Conservation (phyloP, 2,797 vertebrate species). For the Lepus townsendii region DNA sequence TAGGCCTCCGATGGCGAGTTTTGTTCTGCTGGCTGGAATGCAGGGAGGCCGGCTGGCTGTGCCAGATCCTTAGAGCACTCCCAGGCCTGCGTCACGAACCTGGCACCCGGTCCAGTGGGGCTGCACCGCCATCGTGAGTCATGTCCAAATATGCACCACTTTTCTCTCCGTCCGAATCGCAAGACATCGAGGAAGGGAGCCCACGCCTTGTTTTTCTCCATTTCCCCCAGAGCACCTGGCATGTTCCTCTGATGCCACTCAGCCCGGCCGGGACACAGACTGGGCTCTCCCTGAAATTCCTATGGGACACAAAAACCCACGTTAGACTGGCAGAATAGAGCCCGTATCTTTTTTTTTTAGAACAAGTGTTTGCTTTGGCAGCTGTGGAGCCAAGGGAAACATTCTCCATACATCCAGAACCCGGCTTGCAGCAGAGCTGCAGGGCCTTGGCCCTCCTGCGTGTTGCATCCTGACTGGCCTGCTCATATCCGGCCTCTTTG, state of each 20-base stretch:
- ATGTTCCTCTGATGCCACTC: background rate
- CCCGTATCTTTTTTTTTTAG: constrained; percentile 2
- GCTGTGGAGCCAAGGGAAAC: background rate
- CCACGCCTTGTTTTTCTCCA: background rate
- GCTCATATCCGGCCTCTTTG: background rate
- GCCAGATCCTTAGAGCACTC: background rate
- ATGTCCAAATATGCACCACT: constrained; percentile 49
- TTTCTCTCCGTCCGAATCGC: background rate
- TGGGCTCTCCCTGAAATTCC: background rate
- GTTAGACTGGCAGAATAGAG: background rate
- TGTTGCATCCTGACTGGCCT: background rate
- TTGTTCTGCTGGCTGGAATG: background rate
- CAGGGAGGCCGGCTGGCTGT: background rate
- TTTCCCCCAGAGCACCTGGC: background rate
- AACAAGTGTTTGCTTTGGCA: constrained; percentile 53
- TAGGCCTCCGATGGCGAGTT: background rate
- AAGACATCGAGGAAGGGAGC: background rate
- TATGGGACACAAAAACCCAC: background rate
- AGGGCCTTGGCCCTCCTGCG: background rate
- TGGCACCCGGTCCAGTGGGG: background rate
- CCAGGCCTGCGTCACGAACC: background rate
- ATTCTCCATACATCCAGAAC: background rate
- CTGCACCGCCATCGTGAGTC: background rate
- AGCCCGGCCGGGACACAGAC: background rate
- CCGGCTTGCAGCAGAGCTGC: background rate